Evolutionary conservation across 2,888 invertebrate genomes (phyloP), one percentile per base, ranked within the genome.

Genomic region (Synanthedon andrenaeformis): DNA sequence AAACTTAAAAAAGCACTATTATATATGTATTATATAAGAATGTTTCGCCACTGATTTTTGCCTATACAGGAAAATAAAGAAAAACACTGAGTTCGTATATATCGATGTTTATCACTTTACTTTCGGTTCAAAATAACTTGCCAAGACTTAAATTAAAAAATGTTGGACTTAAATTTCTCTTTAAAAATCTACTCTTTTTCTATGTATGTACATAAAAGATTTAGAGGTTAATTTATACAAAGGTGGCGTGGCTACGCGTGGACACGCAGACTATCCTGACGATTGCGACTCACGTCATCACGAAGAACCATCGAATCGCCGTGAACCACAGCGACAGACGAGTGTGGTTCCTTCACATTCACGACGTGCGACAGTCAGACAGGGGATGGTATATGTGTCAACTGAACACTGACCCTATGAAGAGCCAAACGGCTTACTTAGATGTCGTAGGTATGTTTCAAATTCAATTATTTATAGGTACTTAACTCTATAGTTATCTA

Each of bases 351-450:
- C 89, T 96, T 49, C 94, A 95, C 72, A 94, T 96, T 66, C 91
- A 92, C 56, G 95, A 96, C 75, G 94, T 96, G 12, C 89, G 92
- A 42, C 94, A 95, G 74, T 90, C 92, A 0, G 96, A 96, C 82
- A 90, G 93, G 13, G 95, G 96, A 58, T 95, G 94, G 92, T 96
- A 96, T 85, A 96, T 96, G 96, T 96, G 96, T 76, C 96, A 96
- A 88, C 94, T 96, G 62, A 96, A 96, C 80, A 96, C 96, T 0
- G 95, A 95, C 80, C 96, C 96, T 0, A 96, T 96, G 96, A 95
- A 95, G 76, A 94, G 94, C 74, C 96, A 96, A 84, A 92, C 93
- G 55, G 95, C 96, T 13, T 95, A 94, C 76, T 86, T 96, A 63
- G 93, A 96, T 74, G 95, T 96, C 59, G 95, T 96, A 52, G 96